Base-by-base conservation (phyloP, 2,113 vertebrate genomes). In the Leptobrachium leishanense region DNA sequence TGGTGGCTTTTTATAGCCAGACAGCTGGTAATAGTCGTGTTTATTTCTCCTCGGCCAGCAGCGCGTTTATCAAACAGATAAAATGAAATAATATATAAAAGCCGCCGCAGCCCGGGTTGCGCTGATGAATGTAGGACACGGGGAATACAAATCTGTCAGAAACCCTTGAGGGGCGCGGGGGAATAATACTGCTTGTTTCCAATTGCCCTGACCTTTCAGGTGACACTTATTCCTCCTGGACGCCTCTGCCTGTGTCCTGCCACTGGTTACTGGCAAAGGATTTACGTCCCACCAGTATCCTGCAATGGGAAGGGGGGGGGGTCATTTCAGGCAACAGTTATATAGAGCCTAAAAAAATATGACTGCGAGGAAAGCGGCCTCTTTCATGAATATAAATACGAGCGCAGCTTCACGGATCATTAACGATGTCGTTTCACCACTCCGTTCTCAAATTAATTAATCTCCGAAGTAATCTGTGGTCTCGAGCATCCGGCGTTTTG, bases 401-500 rank as follows among this genome's bases (percentile, higher is more conserved):
- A 59, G 43, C 2, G 68, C 1, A 8, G 46, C 46, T 50, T 50
- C 46, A 50, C 68, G 44, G 41, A 44, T 20, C 82, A 54, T 75
- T 85, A 77, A 74, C 59, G 3, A 15, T 9, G 9, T 13, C 1
- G 42, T 50, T 46, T 64, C 5, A 64, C n/a, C 72, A 63, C 2
- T 7, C 7, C 59, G 39, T 13, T 39, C 46, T 8, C 43, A 46
- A 74, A 64, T 50, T 74, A 59, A 74, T 74, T 74, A 46, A 63
- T 74, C 59, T 74, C 72, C 8, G 20, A 43, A 74, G 72, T 10
- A 64, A 40, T 84, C n/a, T 82, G 7, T 8, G 53, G 53, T 3
- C 39, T 41, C 12, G 41, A 59, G 59, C 41, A 73, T 31, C 54
- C 9, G 43, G 46, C 46, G 8, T 50, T 50, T 1, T 8, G 8